These are phyloP conservation scores for Cavia aperea DNA, from an alignment of 2,113 vertebrate species.

Conservation along the genomic window DNA sequence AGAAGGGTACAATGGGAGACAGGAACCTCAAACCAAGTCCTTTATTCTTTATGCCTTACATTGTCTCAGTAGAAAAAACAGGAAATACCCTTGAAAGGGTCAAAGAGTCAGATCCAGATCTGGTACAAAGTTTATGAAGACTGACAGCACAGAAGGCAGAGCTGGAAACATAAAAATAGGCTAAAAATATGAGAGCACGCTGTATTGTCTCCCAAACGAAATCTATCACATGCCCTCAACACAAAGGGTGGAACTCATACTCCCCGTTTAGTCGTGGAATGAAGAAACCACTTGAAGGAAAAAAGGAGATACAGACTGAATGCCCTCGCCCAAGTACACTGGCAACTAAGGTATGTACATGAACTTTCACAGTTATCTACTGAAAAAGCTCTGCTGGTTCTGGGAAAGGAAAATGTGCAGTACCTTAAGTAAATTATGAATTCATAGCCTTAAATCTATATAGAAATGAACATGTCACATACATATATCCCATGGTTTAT, in stretches of 20 bases:
- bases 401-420: background rate
- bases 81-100: background rate
- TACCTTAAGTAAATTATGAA: conserved; percentile 16
- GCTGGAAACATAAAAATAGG: background rate
- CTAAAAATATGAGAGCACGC: background rate
- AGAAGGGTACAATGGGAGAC: background rate
- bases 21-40: background rate
- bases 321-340: background rate
- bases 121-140: background rate
- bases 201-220: background rate
- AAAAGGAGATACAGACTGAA: background rate
- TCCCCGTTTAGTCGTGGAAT: background rate
- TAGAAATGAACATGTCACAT: background rate
- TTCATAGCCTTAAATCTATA: background rate
- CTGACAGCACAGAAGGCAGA: background rate
- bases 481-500: background rate
- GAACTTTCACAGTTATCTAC: background rate
- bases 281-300: background rate
- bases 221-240: background rate
- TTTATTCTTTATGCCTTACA: background rate
- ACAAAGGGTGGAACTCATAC: background rate
- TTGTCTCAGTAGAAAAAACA: background rate
- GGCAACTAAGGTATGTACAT: background rate
- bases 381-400: background rate
- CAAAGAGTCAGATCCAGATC: background rate